Conservation (phyloP, 2,888 invertebrate species). For the Idaea dimidiata region DNA sequence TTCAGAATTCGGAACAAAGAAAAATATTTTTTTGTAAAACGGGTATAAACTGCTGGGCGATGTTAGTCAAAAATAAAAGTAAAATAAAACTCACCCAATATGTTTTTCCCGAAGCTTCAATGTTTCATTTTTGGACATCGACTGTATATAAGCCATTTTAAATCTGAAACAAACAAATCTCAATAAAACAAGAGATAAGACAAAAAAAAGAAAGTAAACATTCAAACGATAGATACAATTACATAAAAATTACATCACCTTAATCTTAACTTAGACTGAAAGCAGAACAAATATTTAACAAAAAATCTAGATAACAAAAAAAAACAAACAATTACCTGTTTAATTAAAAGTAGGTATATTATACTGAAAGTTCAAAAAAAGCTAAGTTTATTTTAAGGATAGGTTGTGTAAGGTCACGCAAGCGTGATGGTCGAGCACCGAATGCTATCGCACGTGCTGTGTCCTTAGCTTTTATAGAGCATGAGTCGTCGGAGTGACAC, state of each 20-base stretch:
- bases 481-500: constrained; percentile 56
- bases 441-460: constrained; percentile 28
- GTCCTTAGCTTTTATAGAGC: constrained; percentile 33
- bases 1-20: no score
- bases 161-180: constrained; percentile 35
- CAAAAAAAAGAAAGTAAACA: constrained; percentile 6
- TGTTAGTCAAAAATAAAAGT: no score
- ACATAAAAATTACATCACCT: background rate
- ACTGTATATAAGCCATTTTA: constrained; percentile 82
- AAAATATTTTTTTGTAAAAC: no score
- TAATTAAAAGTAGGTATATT: no score
- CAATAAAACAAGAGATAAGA: constrained; percentile 9
- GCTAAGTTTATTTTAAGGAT: constrained; percentile 7
- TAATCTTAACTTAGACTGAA: background rate
- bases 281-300: constrained; percentile 2
- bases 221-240: background rate
- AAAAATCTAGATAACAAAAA: constrained; percentile 4
- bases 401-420: constrained; percentile 15
- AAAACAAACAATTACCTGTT: constrained; percentile 8
- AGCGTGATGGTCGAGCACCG: constrained; percentile 28
- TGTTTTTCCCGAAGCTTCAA: constrained; percentile 89
- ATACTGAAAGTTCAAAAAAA: constrained; percentile 20
- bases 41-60: no score
- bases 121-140: constrained; percentile 89
- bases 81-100: constrained; percentile 85